Percentiles rank a stretch among this genome's conserved stretches.
These are phyloP conservation scores for Apamea epomidion DNA, from an alignment of 2,888 invertebrate genomes.

Conservation along the genomic window DNA sequence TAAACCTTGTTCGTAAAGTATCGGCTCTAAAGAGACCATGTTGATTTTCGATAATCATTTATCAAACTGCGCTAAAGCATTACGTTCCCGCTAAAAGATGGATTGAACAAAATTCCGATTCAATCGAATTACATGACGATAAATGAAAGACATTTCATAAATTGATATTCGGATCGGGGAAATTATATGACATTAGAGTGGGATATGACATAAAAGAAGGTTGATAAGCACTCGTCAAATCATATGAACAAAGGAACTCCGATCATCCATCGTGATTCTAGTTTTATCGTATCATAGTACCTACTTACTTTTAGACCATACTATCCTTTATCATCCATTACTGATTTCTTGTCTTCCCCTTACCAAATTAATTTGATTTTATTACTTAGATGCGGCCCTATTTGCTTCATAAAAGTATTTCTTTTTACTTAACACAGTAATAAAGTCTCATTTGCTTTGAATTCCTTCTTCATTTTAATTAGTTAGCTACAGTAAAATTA, in stretches of 20 bases:
- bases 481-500: conserved; percentile 52
- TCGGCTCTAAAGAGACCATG: conserved; percentile 27
- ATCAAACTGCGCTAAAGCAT: conserved; percentile 51
- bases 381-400: conserved; percentile 31
- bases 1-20: conserved; percentile 34
- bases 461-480: conserved; percentile 42
- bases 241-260: conserved; percentile 24
- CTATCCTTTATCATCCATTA: conserved; percentile 37
- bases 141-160: conserved; percentile 46
- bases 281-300: conserved; percentile 33
- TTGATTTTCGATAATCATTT: conserved; percentile 50
- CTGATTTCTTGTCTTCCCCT: conserved; percentile 17
- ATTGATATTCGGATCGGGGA: conserved; percentile 25
- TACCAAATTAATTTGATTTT: conserved; percentile 48
- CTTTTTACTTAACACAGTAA: conserved; percentile 37
- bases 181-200: conserved; percentile 30
- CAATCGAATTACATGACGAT: conserved; percentile 39
- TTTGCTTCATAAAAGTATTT: conserved; percentile 29
- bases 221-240: conserved; percentile 28
- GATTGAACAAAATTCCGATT: conserved; percentile 27
- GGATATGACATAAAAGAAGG: conserved; percentile 17
- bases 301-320: conserved; percentile 44
- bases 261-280: conserved; percentile 34
- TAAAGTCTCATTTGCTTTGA: conserved; percentile 49
- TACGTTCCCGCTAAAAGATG: conserved; percentile 38